A percentile compares a stretch with the other conserved stretches of the same genome.
phyloP scores from a whole-genome alignment of 2,113 vertebrate genomes.

The Sceloporus tristichus region DNA sequence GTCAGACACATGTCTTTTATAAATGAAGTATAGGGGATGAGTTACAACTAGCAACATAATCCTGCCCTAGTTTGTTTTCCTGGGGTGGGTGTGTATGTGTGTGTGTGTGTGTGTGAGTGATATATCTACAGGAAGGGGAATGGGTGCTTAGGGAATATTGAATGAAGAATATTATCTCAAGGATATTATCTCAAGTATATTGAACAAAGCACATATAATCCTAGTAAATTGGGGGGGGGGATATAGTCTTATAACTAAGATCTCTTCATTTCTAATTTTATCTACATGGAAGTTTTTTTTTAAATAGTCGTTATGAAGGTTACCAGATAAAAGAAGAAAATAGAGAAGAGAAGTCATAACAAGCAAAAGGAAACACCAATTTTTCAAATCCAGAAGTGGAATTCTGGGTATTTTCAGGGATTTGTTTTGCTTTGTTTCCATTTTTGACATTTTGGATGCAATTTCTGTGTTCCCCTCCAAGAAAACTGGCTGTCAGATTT shows the following conservation, averaged over 20 bases:
- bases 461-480: too few species aligned
- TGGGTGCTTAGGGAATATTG: not conserved
- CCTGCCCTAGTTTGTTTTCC: not conserved
- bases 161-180: too few species aligned
- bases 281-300: not conserved
- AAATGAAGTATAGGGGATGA: conserved; percentile 45
- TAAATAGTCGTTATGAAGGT: not conserved
- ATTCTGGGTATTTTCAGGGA: too few species aligned
- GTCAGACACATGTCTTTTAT: conserved; percentile 50
- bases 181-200: not conserved
- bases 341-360: too few species aligned
- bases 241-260: not conserved
- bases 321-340: not conserved
- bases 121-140: not conserved
- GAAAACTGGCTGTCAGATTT: too few species aligned
- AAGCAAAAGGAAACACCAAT: too few species aligned
- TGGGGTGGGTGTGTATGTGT: too few species aligned
- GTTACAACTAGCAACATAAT: conserved; percentile 2
- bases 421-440: too few species aligned
- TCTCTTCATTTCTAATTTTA: not conserved
- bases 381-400: too few species aligned
- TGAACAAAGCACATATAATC: conserved; percentile 8
- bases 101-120: too few species aligned
- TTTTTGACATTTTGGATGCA: too few species aligned
- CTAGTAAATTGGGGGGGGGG: not conserved